Evolutionary conservation across 2,888 invertebrate species (phyloP).

Genomic region (Pterostichus madidus): DNA sequence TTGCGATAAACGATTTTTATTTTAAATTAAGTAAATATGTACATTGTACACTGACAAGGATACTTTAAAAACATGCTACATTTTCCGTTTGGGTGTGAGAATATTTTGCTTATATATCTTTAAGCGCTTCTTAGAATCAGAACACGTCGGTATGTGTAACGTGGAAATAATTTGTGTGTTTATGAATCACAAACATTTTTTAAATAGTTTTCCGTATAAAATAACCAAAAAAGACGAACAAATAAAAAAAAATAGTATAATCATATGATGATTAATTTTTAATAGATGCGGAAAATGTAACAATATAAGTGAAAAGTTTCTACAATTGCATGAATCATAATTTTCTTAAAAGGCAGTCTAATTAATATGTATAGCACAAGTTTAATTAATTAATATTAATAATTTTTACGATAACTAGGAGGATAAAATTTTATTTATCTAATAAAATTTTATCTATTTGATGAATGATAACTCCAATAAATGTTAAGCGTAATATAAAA

Average conservation of each 20-base stretch:
- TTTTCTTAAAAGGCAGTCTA: constrained; percentile 15
- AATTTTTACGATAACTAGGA: no score
- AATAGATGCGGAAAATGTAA: not conserved
- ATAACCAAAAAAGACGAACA: no score
- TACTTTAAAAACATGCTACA: not conserved
- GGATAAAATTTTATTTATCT: not conserved
- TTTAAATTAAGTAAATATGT: not conserved
- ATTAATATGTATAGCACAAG: not conserved
- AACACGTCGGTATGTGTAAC: not conserved
- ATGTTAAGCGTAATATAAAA: constrained; percentile 17
- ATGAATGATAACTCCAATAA: not conserved
- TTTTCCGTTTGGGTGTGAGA: constrained; percentile 7
- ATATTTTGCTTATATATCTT: constrained; percentile 7
- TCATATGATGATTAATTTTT: constrained; percentile 31
- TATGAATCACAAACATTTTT: constrained; percentile 8
- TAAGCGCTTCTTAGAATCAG: constrained; percentile 33
- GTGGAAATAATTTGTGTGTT: not conserved
- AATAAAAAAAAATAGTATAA: not conserved
- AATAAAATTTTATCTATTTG: not conserved
- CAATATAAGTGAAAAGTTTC: not conserved
- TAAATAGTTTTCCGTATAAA: not conserved
- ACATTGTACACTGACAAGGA: not conserved
- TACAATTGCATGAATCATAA: constrained; percentile 6
- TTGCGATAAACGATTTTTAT: no score
- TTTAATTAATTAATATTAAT: constrained; percentile 3